Percentiles rank a stretch among this genome's conserved stretches.
Evolutionary conservation across 2,888 invertebrate species (phyloP).

Genomic region (Euplagia quadripunctaria): DNA sequence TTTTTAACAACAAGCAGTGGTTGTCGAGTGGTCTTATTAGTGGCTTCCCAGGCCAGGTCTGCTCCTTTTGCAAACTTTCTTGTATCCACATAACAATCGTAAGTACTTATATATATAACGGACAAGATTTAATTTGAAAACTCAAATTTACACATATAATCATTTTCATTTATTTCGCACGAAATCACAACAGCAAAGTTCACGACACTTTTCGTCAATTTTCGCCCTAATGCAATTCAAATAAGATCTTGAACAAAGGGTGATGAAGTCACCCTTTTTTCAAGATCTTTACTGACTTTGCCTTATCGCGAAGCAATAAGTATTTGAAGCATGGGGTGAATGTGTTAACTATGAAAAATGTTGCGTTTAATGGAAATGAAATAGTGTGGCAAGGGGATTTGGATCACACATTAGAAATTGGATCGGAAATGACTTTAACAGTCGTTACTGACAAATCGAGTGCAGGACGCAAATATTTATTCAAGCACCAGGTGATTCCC

Average conservation of each 20-base stretch:
- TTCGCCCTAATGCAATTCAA: constrained; percentile 48
- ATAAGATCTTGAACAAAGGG: constrained; percentile 49
- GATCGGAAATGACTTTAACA: constrained; percentile 31
- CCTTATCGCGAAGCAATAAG: constrained; percentile 52
- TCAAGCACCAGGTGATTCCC: constrained; percentile 13
- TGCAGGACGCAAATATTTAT: constrained; percentile 9
- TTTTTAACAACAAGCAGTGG: too few species aligned
- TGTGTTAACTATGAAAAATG: constrained; percentile 60
- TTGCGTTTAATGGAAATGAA: constrained; percentile 46
- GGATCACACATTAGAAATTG: constrained; percentile 31
- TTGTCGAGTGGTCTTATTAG: too few species aligned
- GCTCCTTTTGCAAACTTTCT: too few species aligned
- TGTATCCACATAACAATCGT: background rate
- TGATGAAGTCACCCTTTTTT: too few species aligned
- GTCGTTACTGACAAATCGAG: constrained; percentile 22
- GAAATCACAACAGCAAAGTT: constrained; percentile 32
- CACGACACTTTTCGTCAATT: constrained; percentile 40
- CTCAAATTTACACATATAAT: background rate
- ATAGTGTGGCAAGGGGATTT: constrained; percentile 41
- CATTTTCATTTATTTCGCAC: constrained; percentile 20
- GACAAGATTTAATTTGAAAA: background rate
- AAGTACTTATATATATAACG: background rate
- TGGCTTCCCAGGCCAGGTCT: too few species aligned
- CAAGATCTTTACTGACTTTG: constrained; percentile 40
- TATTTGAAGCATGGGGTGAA: constrained; percentile 49